phyloP scores from a whole-genome alignment of 2,797 vertebrate species.

The Scleropages formosus region DNA sequence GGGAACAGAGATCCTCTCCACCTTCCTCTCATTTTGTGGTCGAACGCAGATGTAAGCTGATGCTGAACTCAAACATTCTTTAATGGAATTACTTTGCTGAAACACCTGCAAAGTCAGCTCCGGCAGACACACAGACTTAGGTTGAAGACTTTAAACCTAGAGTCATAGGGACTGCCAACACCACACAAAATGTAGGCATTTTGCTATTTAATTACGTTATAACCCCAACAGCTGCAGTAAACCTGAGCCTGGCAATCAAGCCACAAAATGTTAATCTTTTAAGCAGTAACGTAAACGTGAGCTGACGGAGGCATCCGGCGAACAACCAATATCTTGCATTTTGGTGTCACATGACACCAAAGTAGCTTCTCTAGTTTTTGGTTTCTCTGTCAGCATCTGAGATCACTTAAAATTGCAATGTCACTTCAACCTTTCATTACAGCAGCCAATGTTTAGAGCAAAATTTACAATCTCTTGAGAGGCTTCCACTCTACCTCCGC shows the following conservation, averaged over 20 bases:
- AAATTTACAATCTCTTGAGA: constrained; percentile 28
- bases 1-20: constrained; percentile 24
- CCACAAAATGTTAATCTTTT: no score
- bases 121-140: no score
- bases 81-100: no score
- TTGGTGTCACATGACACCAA: constrained; percentile 20
- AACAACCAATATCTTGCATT: constrained; percentile 3
- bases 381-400: background rate
- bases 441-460: background rate
- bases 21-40: background rate
- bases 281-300: background rate
- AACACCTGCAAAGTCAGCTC: no score
- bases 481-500: constrained; percentile 35
- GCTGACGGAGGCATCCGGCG: background rate
- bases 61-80: no score
- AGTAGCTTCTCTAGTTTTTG: background rate
- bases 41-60: background rate
- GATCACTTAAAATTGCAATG: background rate
- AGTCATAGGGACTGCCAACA: no score
- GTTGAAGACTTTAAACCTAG: no score
- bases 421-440: background rate
- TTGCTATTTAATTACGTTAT: no score
- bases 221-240: no score
- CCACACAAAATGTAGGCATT: no score
- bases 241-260: no score